Evolutionary conservation across 1,140 invertebrate genomes (phyloP).

Genomic region (Sesamia nonagrioides): DNA sequence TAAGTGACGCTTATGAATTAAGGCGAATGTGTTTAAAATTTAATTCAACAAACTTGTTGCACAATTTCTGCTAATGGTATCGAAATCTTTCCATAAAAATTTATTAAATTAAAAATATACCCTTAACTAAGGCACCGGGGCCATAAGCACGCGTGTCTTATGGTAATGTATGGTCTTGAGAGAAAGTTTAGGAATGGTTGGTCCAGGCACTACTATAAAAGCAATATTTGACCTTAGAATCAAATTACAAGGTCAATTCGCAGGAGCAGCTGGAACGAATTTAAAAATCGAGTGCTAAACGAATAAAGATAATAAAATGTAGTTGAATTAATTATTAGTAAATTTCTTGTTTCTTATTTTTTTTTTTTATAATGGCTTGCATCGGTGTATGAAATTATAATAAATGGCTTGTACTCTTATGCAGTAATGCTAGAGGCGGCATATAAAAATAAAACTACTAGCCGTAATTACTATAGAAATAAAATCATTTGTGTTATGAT

Average conservation of each 20-base stretch:
- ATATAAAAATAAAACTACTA: not conserved
- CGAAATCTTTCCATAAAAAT: not conserved
- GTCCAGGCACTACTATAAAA: conserved; percentile 22
- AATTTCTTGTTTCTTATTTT: not conserved
- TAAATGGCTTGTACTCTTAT: not conserved
- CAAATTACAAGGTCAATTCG: conserved; percentile 37
- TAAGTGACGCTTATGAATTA: too few relatives aligned
- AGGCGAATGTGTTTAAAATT: too few relatives aligned
- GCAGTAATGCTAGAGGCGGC: not conserved
- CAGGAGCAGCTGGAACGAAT: conserved; percentile 34
- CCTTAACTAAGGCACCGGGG: not conserved
- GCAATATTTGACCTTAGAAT: conserved; percentile 44
- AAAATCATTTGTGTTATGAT: too few relatives aligned
- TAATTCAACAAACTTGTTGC: not conserved
- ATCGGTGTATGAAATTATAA: not conserved
- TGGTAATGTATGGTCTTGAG: not conserved
- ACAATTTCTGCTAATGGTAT: not conserved
- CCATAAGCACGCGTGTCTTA: not conserved
- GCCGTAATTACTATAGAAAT: not conserved
- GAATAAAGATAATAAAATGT: conserved; percentile 47
- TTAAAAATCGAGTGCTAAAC: conserved; percentile 47
- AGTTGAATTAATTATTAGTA: conserved; percentile 32
- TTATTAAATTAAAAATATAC: not conserved
- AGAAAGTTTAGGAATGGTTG: conserved; percentile 20
- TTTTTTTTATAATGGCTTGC: not conserved